A percentile compares a stretch with the other conserved stretches of the same genome.
phyloP scores from a whole-genome alignment of 2,797 vertebrate species.

The Luscinia luscinia region DNA sequence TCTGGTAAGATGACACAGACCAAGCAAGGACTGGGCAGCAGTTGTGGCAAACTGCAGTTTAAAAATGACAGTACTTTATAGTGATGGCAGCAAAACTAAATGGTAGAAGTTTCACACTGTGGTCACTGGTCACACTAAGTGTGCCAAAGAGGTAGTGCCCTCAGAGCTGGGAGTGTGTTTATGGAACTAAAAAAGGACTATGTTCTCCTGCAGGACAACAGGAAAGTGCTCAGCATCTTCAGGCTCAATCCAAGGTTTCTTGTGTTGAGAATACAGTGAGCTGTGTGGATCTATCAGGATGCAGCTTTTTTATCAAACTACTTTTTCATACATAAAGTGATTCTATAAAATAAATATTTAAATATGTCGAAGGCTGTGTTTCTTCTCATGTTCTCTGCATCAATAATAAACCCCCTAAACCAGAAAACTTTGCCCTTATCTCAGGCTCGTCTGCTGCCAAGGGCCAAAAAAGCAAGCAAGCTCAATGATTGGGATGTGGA shows the following conservation, averaged over 20 bases:
- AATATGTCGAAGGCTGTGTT: not conserved
- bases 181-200: not conserved
- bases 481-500: not conserved
- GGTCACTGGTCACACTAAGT: not conserved
- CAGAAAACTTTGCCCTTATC: not conserved
- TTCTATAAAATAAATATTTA: slow-evolving; percentile 65
- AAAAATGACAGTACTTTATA: not conserved
- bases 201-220: not conserved
- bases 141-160: not conserved
- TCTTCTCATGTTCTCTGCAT: not conserved
- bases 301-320: slow-evolving; percentile 21
- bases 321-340: not conserved
- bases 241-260: not conserved
- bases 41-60: not conserved
- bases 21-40: not conserved
- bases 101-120: not conserved
- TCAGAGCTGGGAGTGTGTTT: not conserved
- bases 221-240: not conserved
- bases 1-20: not conserved
- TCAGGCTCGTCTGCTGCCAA: not conserved
- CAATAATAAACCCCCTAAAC: not conserved
- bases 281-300: not conserved
- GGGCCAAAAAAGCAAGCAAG: not conserved
- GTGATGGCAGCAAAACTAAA: not conserved
- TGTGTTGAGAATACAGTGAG: not conserved